phyloP scores from a whole-genome alignment of 2,113 vertebrate species.

The Chiloscyllium plagiosum region DNA sequence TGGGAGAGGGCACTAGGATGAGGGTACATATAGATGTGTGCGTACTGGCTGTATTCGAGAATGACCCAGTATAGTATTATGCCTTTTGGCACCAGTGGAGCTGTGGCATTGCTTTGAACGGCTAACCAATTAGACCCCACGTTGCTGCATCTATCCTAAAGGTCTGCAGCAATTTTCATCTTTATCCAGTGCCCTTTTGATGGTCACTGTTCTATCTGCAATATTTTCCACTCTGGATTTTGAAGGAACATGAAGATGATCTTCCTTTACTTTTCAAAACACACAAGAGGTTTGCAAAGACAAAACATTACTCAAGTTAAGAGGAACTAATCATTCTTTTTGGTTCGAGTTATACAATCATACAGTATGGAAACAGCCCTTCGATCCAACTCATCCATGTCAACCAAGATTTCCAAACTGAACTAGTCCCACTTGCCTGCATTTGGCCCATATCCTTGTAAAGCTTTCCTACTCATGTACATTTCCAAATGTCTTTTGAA shows the following conservation, averaged over 20 bases:
- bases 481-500: too few species aligned
- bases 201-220: background rate
- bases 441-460: too few species aligned
- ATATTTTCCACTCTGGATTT: background rate
- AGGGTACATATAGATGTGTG: background rate
- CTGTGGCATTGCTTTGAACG: background rate
- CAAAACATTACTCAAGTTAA: background rate
- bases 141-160: background rate
- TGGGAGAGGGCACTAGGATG: background rate
- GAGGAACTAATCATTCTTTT: background rate
- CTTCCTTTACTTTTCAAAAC: background rate
- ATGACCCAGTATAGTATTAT: background rate
- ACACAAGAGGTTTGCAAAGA: background rate
- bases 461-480: too few species aligned
- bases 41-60: background rate
- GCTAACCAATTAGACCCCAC: background rate
- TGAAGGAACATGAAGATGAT: background rate
- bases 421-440: too few species aligned
- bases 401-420: too few species aligned
- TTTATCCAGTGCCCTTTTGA: background rate
- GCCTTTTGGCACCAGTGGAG: background rate
- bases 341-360: background rate
- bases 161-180: background rate
- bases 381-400: too few species aligned
- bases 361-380: too few species aligned